Evolutionary conservation across 2,113 vertebrate species (phyloP).

Genomic region (Camelus dromedarius): DNA sequence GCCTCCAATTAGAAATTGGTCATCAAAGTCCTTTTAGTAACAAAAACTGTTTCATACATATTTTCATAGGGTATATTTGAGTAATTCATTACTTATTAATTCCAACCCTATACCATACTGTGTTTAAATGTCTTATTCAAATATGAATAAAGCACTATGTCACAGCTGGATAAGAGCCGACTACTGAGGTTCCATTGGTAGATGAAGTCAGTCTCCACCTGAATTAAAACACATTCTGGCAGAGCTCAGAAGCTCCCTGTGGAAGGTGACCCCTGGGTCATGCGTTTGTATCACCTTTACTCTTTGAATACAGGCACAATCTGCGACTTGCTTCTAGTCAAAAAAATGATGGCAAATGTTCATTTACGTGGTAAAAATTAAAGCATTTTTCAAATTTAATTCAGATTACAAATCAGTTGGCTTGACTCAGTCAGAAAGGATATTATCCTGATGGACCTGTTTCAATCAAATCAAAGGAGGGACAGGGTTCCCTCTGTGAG

Average conservation of each 20-base stretch:
- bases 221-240: not conserved
- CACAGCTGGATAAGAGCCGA: not conserved
- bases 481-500: rapidly evolving
- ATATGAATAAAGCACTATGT: not conserved
- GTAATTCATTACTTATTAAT: not conserved
- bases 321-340: not conserved
- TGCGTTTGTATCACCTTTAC: not conserved
- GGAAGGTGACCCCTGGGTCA: not conserved
- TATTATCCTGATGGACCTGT: not conserved
- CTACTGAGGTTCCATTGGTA: not conserved
- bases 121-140: not conserved
- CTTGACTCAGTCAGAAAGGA: not conserved
- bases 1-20: not conserved
- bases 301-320: not conserved
- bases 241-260: not conserved
- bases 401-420: not conserved
- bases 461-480: not conserved
- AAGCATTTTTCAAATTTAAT: not conserved
- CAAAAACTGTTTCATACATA: not conserved
- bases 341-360: not conserved
- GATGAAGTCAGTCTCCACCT: not conserved
- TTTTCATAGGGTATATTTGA: not conserved
- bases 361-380: not conserved
- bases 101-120: not conserved
- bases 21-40: not conserved